Evolutionary conservation across 2,113 vertebrate species (phyloP), one percentile per base, ranked within the genome.

Genomic region (Phaethon lepturus): DNA sequence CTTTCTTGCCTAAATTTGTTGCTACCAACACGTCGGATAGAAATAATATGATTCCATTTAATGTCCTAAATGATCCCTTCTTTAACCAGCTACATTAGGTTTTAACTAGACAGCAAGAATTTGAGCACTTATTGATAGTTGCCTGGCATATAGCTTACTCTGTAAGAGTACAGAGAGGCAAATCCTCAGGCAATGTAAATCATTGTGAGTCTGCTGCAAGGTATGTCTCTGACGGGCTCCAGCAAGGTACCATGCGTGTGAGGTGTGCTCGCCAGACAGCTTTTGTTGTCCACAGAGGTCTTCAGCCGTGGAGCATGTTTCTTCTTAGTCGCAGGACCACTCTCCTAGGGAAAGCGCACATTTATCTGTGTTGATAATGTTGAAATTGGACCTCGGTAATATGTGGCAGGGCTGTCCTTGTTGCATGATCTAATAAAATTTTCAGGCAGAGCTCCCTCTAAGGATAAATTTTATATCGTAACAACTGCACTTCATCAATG

Each of bases 1-100:
- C 90, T 87, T 89, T 93, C 93, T 96, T 95, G 31, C 89, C 79
- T 79, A 88, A 97, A 94, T 97, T 91, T 42, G 71, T 68, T 86
- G 81, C 96, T 94, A 88, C 66, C 86, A 94, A 63, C 8, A 29
- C 20, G 2, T 59, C 4, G 10, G 96, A 93, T 59, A 93, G 85
- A 96, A 96, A 96, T 53, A 91, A 76, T 78, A 33, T 50, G 80
- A 92, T 86, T 87, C 64, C 25, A 33, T 90, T 91, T 94, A 31
- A 77, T 83, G 28, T 73, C 68, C n/a, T 63, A 44, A 76, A 42
- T 0, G 1, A 49, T 89, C 25, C 31, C 44, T 96, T 92, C 66
- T 82, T 84, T 88, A 84, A 28, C 72, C 9, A 22, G 10, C 53
- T 62, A 23, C 67, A 35, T 89, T 66, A 80, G 10, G 18, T 78